A percentile compares a stretch with the other conserved stretches of the same genome.
Evolutionary conservation across 2,113 vertebrate species (phyloP).

Genomic region (Craseonycteris thonglongyai): DNA sequence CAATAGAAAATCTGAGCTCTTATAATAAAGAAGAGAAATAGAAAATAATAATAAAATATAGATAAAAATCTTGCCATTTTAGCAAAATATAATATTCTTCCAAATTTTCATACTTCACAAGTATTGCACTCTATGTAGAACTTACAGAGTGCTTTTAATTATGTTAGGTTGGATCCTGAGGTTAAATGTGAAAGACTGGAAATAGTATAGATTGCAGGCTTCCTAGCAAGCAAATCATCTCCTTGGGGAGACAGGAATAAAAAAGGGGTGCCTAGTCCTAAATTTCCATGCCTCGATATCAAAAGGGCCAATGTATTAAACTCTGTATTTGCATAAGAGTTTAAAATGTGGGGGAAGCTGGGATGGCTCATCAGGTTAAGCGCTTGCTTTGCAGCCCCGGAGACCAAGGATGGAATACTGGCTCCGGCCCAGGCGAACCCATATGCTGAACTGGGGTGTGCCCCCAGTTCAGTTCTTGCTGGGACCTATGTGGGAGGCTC

Average conservation of each 20-base stretch:
- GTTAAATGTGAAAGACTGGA: neutral
- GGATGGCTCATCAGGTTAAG: too few species aligned
- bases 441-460: too few species aligned
- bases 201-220: neutral
- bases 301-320: neutral
- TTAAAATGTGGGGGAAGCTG: slow-evolving; percentile 30
- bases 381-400: too few species aligned
- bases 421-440: too few species aligned
- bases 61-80: neutral
- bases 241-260: neutral
- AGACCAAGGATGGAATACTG: too few species aligned
- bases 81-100: neutral
- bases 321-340: neutral
- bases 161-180: neutral
- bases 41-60: neutral
- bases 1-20: neutral
- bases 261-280: neutral
- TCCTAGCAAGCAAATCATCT: neutral
- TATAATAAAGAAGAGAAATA: neutral
- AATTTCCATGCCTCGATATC: neutral
- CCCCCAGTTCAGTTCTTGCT: too few species aligned
- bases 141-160: neutral
- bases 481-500: too few species aligned
- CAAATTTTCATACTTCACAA: neutral
- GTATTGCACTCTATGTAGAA: neutral